These are phyloP conservation scores for Toxotes chatareus DNA, from an alignment of 2,113 vertebrate species.

Conservation along the genomic window DNA sequence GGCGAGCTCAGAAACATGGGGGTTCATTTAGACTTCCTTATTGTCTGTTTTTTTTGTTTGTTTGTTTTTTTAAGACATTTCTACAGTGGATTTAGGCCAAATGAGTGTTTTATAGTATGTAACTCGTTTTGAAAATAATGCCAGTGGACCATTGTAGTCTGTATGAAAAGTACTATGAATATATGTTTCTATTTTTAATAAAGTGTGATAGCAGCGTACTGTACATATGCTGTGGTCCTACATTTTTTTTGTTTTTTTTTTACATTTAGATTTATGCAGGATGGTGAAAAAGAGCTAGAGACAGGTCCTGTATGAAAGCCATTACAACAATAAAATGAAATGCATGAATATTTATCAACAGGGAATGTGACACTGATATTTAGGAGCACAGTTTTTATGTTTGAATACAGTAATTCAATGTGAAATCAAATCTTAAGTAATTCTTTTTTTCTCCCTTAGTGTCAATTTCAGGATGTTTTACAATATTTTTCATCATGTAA, in stretches of 20 bases:
- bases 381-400: background rate
- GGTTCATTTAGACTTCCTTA: slow-evolving; percentile 8
- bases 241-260: slow-evolving; percentile 50
- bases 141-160: slow-evolving; percentile 83
- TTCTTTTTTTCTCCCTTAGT: background rate
- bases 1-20: slow-evolving; percentile 37
- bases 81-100: slow-evolving; percentile 81
- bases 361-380: background rate
- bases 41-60: slow-evolving; percentile 13
- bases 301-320: background rate
- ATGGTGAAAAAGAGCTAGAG: background rate
- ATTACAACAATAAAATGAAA: background rate
- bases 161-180: slow-evolving; percentile 82
- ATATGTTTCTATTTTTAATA: slow-evolving; percentile 86
- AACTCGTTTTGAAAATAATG: slow-evolving; percentile 72
- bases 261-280: background rate
- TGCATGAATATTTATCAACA: background rate
- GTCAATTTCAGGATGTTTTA: background rate
- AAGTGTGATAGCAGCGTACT: slow-evolving; percentile 80
- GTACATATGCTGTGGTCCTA: slow-evolving; percentile 60
- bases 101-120: slow-evolving; percentile 80
- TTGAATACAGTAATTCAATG: background rate
- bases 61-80: slow-evolving; percentile 56
- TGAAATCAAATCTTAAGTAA: background rate
- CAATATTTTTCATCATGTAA: background rate